A percentile compares a stretch with the other conserved stretches of the same genome.
Conservation (phyloP, 2,888 invertebrate species). For the Platyscelio sp. region DNA sequence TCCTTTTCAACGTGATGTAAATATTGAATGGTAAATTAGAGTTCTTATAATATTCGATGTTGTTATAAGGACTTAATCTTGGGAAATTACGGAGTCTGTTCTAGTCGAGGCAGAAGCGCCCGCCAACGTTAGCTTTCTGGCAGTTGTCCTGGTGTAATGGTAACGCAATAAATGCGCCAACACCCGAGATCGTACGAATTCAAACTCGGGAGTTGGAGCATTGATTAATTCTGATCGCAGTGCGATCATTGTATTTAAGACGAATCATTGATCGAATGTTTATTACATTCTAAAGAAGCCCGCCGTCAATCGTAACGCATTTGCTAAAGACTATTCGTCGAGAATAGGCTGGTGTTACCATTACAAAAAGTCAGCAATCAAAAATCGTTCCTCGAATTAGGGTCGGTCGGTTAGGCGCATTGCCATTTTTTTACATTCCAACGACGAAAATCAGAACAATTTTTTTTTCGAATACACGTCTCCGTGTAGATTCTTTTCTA, state of each 20-base stretch:
- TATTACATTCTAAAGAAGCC: slow-evolving; percentile 60
- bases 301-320: slow-evolving; percentile 63
- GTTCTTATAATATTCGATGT: too few relatives aligned
- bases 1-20: background rate
- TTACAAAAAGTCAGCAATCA: slow-evolving; percentile 56
- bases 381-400: slow-evolving; percentile 50
- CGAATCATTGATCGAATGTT: slow-evolving; percentile 52
- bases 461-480: background rate
- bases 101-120: slow-evolving; percentile 66
- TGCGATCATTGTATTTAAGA: slow-evolving; percentile 65
- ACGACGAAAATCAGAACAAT: background rate
- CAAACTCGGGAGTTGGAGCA: slow-evolving; percentile 22
- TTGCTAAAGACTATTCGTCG: slow-evolving; percentile 32
- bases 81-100: slow-evolving; percentile 56
- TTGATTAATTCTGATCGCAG: slow-evolving; percentile 57
- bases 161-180: slow-evolving; percentile 55
- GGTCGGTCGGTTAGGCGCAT: slow-evolving; percentile 24
- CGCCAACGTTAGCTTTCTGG: slow-evolving; percentile 62
- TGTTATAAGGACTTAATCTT: background rate
- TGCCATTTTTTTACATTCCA: slow-evolving; percentile 48
- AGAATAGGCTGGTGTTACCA: slow-evolving; percentile 43
- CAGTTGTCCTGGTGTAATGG: slow-evolving; percentile 61
- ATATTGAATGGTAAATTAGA: background rate
- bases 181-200: background rate
- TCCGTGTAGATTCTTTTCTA: slow-evolving; percentile 23